A percentile compares a stretch with the other conserved stretches of the same genome.
Evolutionary conservation across 2,797 vertebrate genomes (phyloP).

Genomic region (Halcyon badia): DNA sequence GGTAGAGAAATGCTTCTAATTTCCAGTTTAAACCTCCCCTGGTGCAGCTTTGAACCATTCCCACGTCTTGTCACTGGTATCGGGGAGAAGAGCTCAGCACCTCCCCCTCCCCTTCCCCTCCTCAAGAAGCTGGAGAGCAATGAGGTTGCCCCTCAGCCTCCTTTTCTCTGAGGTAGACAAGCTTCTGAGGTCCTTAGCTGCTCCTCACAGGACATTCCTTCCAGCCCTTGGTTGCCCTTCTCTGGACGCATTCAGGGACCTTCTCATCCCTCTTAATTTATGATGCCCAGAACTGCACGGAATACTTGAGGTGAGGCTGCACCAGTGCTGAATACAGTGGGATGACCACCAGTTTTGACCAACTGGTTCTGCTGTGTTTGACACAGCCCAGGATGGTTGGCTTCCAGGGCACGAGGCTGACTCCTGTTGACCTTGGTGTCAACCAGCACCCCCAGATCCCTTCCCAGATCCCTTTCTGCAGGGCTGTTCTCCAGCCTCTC

Average conservation of each 20-base stretch:
- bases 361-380: not conserved
- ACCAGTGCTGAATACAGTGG: fast-evolving
- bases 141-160: too few species aligned
- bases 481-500: not conserved
- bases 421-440: not conserved
- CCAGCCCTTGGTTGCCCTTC: not conserved
- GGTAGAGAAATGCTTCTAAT: not conserved
- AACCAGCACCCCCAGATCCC: not conserved
- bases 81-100: too few species aligned
- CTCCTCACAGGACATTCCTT: not conserved
- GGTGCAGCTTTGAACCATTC: too few species aligned
- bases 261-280: not conserved
- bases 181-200: too few species aligned
- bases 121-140: too few species aligned
- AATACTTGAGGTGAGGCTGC: not conserved
- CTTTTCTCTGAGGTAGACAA: too few species aligned
- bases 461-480: not conserved
- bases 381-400: not conserved
- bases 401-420: fast-evolving
- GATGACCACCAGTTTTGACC: too few species aligned
- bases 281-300: not conserved
- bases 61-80: too few species aligned
- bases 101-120: too few species aligned
- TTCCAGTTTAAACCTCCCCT: not conserved
- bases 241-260: fast-evolving